Percentiles rank a stretch among this genome's conserved stretches.
phyloP scores from a whole-genome alignment of 2,888 invertebrate species.

The Scaptomyza parva region DNA sequence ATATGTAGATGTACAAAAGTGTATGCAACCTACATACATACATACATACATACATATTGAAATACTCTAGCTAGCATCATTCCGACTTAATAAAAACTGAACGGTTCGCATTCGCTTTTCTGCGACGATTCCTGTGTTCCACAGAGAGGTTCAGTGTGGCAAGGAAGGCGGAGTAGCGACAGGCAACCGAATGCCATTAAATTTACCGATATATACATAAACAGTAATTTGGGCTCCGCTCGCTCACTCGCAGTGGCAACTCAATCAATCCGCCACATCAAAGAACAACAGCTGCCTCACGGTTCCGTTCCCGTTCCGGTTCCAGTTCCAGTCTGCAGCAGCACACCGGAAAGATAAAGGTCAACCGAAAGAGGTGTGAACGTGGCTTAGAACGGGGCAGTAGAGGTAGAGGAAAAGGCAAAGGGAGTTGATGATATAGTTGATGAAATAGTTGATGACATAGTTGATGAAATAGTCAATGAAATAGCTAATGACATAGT shows the following conservation, averaged over 20 bases:
- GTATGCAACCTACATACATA: background rate
- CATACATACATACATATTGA: slow-evolving; percentile 43
- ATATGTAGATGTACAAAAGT: slow-evolving; percentile 22
- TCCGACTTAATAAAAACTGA: slow-evolving; percentile 58
- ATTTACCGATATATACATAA: slow-evolving; percentile 59
- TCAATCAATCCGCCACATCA: slow-evolving; percentile 51
- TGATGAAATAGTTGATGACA: background rate
- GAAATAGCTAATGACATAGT: too few species aligned
- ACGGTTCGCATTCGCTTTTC: slow-evolving; percentile 26
- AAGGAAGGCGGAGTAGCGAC: background rate
- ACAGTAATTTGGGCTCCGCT: slow-evolving; percentile 35
- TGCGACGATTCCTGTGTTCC: background rate
- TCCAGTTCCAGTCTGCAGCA: slow-evolving; percentile 1
- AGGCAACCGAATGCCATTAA: slow-evolving; percentile 29
- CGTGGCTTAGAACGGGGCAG: background rate
- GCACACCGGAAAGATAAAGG: slow-evolving; percentile 7
- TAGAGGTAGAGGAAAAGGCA: background rate
- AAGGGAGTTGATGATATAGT: background rate
- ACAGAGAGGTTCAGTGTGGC: too few species aligned
- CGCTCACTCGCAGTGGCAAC: slow-evolving; percentile 40
- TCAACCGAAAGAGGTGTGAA: slow-evolving; percentile 2
- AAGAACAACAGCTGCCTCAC: slow-evolving; percentile 9
- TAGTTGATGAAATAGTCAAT: background rate
- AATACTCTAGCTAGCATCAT: slow-evolving; percentile 55
- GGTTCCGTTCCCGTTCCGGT: slow-evolving; percentile 12